Evolutionary conservation across 2,888 invertebrate genomes (phyloP), one percentile per base, ranked within the genome.

Genomic region (Drosophila longiperda): DNA sequence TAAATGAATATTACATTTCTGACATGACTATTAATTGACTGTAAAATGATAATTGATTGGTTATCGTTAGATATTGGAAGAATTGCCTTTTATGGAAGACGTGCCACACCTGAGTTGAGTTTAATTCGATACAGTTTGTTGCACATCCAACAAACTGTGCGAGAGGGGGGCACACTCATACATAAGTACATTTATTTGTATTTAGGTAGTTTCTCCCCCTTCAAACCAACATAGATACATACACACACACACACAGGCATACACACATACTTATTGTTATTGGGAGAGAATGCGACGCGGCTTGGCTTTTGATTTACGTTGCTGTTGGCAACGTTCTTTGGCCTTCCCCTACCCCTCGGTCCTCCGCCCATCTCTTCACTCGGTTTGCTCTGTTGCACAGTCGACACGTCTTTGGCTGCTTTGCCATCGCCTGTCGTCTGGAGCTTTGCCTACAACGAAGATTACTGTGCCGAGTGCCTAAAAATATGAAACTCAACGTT

Each of bases 261-360:
- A 38, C 71, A 36, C 50, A 33, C 20, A 58, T 50, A 67, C 66
- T 68, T 64, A 77, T 77, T 81, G 57, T 81, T 78, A 64, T 78
- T 80, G 71, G 66, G 66, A 54, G 71, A 80, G 77, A 78, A 82
- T 54, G 78, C 78, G 78, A 68, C 78, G 64, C 63, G 66, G 82
- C 78, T 81, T 63, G 63, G 82, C 73, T 81, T 78, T 78, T 78
- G 78, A 78, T 68, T 66, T 73, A 38, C 73, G 76, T 80, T 77
- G 77, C 73, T 73, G 61, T 29, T 66, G 83, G 80, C 75, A 76
- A 78, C 78, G 49, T 60, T 55, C 34, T 70, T 62, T 32, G 20
- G 45, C 40, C 17, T 45, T n/a, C 20, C n/a, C 29, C 11, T 17
- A 17, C 45, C 23, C 12, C 15, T 11, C 7, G 33, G 12, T 12